These are phyloP conservation scores for Dryocosmus kuriphilus DNA, from an alignment of 2,888 invertebrate species.

Conservation along the genomic window DNA sequence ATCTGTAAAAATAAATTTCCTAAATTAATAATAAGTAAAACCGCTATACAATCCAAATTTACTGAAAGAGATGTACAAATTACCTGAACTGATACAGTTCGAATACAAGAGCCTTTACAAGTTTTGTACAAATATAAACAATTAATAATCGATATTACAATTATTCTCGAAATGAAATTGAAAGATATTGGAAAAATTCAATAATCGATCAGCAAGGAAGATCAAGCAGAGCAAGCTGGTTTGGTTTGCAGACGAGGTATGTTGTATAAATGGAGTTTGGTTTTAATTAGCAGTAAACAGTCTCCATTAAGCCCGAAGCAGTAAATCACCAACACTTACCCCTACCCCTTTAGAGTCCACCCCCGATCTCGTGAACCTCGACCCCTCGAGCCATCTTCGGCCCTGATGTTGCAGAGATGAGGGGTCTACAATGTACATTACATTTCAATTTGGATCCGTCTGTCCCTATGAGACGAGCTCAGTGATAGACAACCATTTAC, in stretches of 20 bases:
- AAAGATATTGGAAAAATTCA: neutral
- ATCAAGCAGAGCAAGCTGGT: neutral
- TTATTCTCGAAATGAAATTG: neutral
- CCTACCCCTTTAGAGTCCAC: conserved; percentile 48
- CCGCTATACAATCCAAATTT: too few species aligned
- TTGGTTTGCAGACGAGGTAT: conserved; percentile 3
- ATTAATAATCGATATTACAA: neutral
- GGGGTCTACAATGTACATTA: conserved; percentile 34
- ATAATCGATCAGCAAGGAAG: neutral
- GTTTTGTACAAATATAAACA: neutral
- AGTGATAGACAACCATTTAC: neutral
- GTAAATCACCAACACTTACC: conserved; percentile 75
- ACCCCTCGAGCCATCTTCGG: conserved; percentile 33
- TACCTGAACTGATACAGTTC: neutral
- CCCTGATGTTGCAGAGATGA: conserved; percentile 19
- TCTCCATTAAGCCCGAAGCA: conserved; percentile 74
- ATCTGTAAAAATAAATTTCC: too few species aligned
- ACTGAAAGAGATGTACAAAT: too few species aligned
- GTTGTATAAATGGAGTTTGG: conserved; percentile 71
- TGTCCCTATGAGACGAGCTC: conserved; percentile 7
- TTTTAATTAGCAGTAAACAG: conserved; percentile 77
- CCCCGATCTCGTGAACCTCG: conserved; percentile 28
- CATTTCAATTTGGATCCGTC: conserved; percentile 39
- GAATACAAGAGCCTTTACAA: neutral
- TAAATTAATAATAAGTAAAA: too few species aligned